Conservation (phyloP, 2,797 vertebrate species). For the Gobio occitaniae region DNA sequence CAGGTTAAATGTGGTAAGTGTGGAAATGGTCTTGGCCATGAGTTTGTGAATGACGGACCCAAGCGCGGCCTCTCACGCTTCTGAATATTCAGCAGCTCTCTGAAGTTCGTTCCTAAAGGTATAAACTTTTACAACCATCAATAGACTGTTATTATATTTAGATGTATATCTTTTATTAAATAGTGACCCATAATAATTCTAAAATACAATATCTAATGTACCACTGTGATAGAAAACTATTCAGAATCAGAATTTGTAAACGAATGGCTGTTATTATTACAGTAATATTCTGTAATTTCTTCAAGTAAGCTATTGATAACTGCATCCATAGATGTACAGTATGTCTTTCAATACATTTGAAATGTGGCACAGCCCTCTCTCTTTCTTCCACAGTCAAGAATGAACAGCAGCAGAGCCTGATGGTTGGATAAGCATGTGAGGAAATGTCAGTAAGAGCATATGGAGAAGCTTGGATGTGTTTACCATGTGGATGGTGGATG, state of each 20-base stretch:
- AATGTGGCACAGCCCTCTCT: neutral
- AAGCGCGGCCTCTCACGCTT: constrained; percentile 86
- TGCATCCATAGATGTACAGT: neutral
- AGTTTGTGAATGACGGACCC: constrained; percentile 92
- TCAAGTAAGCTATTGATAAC: neutral
- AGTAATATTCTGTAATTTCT: neutral
- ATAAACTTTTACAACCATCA: neutral
- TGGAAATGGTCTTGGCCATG: constrained; percentile 88
- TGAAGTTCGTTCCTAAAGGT: constrained; percentile 94
- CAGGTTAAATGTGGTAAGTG: constrained; percentile 91
- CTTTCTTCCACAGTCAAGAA: constrained; percentile 66
- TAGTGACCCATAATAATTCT: neutral
- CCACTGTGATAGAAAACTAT: neutral
- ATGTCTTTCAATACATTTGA: neutral
- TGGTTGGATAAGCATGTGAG: constrained; percentile 24
- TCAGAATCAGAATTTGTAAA: neutral
- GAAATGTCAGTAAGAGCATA: neutral
- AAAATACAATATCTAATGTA: neutral
- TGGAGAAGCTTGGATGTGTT: constrained; percentile 6
- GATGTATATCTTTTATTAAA: neutral
- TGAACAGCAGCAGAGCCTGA: constrained; percentile 60
- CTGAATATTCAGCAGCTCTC: constrained; percentile 98
- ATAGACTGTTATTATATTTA: neutral
- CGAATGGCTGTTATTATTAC: neutral
- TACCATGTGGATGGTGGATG: constrained; percentile 72